A percentile compares a stretch with the other conserved stretches of the same genome.
phyloP scores from a whole-genome alignment of 1,140 invertebrate species.

The Campoletis sonorensis region DNA sequence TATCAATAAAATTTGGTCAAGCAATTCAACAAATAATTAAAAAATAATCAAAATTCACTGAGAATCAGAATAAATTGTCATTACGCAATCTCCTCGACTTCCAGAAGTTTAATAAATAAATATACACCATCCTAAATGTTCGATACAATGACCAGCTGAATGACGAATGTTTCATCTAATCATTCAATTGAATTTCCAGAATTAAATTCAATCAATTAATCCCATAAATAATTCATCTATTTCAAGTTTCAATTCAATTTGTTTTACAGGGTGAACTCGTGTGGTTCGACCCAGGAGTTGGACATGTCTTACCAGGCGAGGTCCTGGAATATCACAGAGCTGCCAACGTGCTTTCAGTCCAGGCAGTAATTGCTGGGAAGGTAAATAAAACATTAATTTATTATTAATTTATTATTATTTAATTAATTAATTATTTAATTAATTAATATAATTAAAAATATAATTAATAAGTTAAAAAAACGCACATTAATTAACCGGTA shows the following conservation, averaged over 20 bases:
- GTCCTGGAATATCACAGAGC: slow-evolving; percentile 91
- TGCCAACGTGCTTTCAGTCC: slow-evolving; percentile 91
- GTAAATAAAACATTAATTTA: slow-evolving; percentile 74
- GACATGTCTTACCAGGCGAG: slow-evolving; percentile 92
- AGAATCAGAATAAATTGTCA: no score
- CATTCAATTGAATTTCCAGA: background rate
- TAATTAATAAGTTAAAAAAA: no score
- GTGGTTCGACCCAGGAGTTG: slow-evolving; percentile 94
- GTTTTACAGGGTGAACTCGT: slow-evolving; percentile 85
- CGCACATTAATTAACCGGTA: no score
- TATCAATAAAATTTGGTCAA: background rate
- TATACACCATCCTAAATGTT: no score
- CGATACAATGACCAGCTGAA: no score
- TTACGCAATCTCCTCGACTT: no score
- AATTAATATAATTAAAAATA: no score
- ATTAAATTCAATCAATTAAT: no score
- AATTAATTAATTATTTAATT: no score
- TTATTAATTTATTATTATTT: no score
- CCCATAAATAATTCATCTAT: slow-evolving; percentile 6
- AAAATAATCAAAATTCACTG: no score
- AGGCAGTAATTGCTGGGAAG: slow-evolving; percentile 92
- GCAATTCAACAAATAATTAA: background rate
- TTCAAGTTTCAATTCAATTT: slow-evolving; percentile 23
- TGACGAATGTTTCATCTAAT: background rate
- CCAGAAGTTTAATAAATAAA: no score